phyloP scores from a whole-genome alignment of 2,888 invertebrate species.

The Pyrochroa serraticornis region DNA sequence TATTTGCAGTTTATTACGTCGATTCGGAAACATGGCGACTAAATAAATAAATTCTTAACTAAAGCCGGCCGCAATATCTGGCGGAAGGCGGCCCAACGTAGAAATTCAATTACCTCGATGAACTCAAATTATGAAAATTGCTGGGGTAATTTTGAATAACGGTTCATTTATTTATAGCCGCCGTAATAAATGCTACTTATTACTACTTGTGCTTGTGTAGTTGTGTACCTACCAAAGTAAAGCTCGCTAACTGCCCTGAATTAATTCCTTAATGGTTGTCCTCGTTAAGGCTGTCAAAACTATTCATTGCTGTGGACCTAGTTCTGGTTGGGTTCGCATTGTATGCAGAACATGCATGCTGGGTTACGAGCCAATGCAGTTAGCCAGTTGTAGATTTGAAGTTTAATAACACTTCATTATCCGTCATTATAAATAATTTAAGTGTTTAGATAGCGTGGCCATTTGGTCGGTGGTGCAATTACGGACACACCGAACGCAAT shows the following conservation, averaged over 20 bases:
- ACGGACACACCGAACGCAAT: neutral
- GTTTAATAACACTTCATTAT: slow-evolving; percentile 11
- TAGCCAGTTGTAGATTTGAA: slow-evolving; percentile 16
- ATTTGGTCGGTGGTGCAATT: slow-evolving; percentile 7
- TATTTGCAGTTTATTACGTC: too few species aligned
- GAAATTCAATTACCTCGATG: neutral
- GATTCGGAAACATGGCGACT: too few species aligned
- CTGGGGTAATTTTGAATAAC: slow-evolving; percentile 15
- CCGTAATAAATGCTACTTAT: neutral
- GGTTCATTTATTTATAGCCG: too few species aligned
- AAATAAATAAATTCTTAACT: too few species aligned
- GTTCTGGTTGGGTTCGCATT: slow-evolving; percentile 9
- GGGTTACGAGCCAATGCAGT: slow-evolving; percentile 13
- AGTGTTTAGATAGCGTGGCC: slow-evolving; percentile 5
- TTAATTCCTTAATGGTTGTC: slow-evolving; percentile 19
- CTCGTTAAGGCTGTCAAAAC: slow-evolving; percentile 23
- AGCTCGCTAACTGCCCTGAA: slow-evolving; percentile 21
- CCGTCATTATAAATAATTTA: slow-evolving; percentile 6
- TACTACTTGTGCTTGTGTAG: slow-evolving; percentile 16
- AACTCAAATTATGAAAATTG: slow-evolving; percentile 12
- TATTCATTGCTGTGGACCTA: slow-evolving; percentile 15
- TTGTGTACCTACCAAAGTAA: slow-evolving; percentile 16
- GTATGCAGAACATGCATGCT: slow-evolving; percentile 8
- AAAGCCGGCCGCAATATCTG: too few species aligned
- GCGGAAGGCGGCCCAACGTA: too few species aligned